These are phyloP conservation scores for Macquaria australasica DNA, from an alignment of 2,113 vertebrate genomes.

Conservation along the genomic window DNA sequence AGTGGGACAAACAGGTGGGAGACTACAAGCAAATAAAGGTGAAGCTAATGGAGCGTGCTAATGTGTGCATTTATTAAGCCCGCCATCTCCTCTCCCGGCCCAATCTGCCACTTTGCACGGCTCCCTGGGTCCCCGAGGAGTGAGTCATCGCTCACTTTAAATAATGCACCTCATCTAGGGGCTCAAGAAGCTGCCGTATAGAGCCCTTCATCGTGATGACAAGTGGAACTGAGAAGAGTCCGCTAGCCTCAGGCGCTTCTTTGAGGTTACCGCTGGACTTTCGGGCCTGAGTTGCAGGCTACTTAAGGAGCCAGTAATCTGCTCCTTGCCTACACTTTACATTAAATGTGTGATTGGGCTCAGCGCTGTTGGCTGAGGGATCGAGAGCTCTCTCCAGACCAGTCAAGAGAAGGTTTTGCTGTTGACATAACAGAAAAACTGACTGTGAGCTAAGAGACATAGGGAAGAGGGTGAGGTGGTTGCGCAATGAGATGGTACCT, in stretches of 20 bases:
- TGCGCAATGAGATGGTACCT: conserved; percentile 9
- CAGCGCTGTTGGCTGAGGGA: conserved; percentile 41
- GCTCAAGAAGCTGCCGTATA: conserved; percentile 35
- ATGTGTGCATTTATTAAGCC: conserved; percentile 77
- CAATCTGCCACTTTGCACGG: conserved; percentile 56
- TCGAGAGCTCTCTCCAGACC: conserved; percentile 41
- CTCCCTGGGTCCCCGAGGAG: conserved; percentile 51
- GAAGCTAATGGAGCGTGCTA: conserved; percentile 74
- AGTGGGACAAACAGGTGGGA: conserved; percentile 65
- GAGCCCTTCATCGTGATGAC: conserved; percentile 73
- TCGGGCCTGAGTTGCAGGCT: conserved; percentile 18
- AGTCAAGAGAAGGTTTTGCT: conserved; percentile 26
- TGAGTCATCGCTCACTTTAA: conserved; percentile 80
- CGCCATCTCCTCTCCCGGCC: conserved; percentile 31
- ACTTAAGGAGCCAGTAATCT: conserved; percentile 62
- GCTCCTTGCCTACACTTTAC: conserved; percentile 44
- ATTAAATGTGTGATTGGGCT: conserved; percentile 59
- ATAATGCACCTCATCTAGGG: conserved; percentile 71
- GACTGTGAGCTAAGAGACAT: conserved; percentile 8
- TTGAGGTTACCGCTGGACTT: conserved; percentile 24
- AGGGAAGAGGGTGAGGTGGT: neutral
- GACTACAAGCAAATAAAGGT: conserved; percentile 75
- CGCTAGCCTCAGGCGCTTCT: conserved; percentile 32
- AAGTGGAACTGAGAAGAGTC: conserved; percentile 52
- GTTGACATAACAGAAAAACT: conserved; percentile 51